A percentile compares a stretch with the other conserved stretches of the same genome.
These are phyloP conservation scores for Orcinus orca DNA, from an alignment of 2,113 vertebrate species.

Conservation along the genomic window DNA sequence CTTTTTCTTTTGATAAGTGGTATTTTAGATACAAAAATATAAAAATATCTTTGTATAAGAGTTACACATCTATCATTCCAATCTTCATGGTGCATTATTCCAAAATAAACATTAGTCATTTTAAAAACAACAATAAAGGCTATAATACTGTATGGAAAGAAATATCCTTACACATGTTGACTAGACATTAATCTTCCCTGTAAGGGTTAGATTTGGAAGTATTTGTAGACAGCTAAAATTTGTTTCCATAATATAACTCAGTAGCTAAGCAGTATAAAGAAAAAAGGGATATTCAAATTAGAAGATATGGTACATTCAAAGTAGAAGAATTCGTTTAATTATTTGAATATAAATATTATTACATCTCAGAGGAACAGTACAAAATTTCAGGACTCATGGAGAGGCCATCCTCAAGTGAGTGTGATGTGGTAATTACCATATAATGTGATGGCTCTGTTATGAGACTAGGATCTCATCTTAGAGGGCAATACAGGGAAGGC, in stretches of 20 bases:
- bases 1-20: not conserved
- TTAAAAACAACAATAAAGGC: not conserved
- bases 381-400: not conserved
- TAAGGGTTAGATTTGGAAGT: not conserved
- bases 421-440: no score
- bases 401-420: not conserved
- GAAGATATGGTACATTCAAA: not conserved
- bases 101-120: not conserved
- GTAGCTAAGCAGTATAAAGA: not conserved
- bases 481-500: not conserved
- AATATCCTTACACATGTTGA: not conserved
- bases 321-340: not conserved
- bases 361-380: not conserved
- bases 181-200: not conserved
- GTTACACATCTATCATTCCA: not conserved
- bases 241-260: not conserved
- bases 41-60: not conserved
- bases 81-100: not conserved
- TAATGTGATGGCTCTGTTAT: not conserved
- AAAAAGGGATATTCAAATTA: not conserved
- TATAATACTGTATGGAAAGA: not conserved
- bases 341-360: not conserved
- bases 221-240: not conserved
- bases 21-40: not conserved
- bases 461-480: not conserved